phyloP scores from a whole-genome alignment of 30 jellyfish, hydroid and myxozoan genomes.

The Chironex yamaguchii region DNA sequence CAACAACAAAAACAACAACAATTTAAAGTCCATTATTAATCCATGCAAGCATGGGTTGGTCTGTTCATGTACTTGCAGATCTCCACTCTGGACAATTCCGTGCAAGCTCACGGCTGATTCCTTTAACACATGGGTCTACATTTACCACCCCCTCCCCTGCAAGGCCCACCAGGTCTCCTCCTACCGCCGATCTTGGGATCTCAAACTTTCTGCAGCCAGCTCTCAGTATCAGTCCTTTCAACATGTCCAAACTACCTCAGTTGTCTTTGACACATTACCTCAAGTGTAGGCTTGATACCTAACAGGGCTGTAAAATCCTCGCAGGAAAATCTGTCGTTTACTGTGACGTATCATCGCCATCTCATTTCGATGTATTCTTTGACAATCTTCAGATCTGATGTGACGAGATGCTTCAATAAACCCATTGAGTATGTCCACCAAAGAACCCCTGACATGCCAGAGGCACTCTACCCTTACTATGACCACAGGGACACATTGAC shows the following conservation, averaged over 20 bases:
- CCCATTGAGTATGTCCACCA: too few species aligned
- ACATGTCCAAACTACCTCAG: not conserved
- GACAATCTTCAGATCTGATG: not conserved
- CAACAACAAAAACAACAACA: too few species aligned
- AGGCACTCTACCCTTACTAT: constrained; percentile 2
- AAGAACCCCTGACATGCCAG: too few species aligned
- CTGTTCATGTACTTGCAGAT: not conserved
- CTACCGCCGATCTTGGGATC: not conserved
- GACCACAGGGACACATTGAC: constrained; percentile 24
- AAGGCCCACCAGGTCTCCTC: not conserved
- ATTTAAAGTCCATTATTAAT: too few species aligned
- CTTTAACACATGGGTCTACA: not conserved
- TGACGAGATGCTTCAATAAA: not conserved
- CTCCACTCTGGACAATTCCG: not conserved
- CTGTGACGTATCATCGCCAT: not conserved
- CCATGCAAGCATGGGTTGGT: not conserved
- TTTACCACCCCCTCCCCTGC: not conserved
- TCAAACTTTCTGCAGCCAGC: not conserved
- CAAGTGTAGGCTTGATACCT: not conserved
- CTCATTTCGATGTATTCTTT: not conserved
- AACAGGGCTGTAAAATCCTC: not conserved
- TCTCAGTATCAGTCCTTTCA: not conserved
- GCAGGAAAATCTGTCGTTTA: not conserved
- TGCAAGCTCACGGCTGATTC: not conserved
- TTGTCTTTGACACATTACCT: not conserved